Conservation (phyloP, 2,888 invertebrate genomes). For the Tachina fera region DNA sequence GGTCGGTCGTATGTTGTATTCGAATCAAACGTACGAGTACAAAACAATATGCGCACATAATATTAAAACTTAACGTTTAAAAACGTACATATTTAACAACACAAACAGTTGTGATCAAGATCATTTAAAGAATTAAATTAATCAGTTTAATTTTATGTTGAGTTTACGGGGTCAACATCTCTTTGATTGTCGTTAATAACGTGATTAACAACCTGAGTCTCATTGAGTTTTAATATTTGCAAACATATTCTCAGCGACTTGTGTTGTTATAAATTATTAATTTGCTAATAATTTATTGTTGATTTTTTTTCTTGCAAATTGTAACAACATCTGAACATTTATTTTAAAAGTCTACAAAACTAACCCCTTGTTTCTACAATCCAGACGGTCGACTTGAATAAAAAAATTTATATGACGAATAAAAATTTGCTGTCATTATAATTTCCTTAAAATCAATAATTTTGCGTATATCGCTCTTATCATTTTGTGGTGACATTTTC, state of each 20-base stretch:
- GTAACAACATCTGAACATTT: slow-evolving; percentile 8
- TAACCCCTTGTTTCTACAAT: background rate
- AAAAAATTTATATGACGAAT: too few species aligned
- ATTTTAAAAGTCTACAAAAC: slow-evolving; percentile 1
- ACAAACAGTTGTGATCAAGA: slow-evolving; percentile 54
- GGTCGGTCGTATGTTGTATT: slow-evolving; percentile 9
- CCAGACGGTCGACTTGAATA: too few species aligned
- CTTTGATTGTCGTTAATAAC: slow-evolving; percentile 48
- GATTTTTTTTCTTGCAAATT: slow-evolving; percentile 6
- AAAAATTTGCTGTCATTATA: too few species aligned
- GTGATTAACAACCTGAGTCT: slow-evolving; percentile 23
- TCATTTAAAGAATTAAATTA: slow-evolving; percentile 48
- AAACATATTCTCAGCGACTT: background rate
- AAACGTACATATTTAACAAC: background rate
- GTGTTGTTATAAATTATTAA: slow-evolving; percentile 17
- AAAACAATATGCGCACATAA: background rate
- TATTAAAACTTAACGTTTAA: background rate
- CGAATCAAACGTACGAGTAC: background rate
- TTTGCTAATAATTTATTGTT: slow-evolving; percentile 16
- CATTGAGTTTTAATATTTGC: slow-evolving; percentile 39
- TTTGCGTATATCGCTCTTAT: too few species aligned
- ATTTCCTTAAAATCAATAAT: too few species aligned
- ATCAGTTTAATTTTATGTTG: slow-evolving; percentile 43
- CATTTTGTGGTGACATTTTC: too few species aligned
- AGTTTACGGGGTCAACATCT: slow-evolving; percentile 55